phyloP scores from a whole-genome alignment of 2,113 vertebrate genomes.

The Gallinago paraguaiae region DNA sequence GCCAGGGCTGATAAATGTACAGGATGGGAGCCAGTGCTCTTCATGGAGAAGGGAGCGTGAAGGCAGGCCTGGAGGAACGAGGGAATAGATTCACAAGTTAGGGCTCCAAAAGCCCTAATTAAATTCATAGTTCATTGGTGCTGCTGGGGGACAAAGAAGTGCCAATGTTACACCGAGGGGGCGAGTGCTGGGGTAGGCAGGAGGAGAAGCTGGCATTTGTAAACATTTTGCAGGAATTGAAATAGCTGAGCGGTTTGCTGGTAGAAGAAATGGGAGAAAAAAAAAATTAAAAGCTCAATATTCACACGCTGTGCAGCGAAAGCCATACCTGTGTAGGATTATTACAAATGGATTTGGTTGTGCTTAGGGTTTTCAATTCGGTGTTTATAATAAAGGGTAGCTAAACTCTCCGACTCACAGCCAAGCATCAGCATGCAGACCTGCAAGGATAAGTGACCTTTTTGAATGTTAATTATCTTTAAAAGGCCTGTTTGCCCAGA shows the following conservation, averaged over 20 bases:
- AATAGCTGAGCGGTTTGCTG: neutral
- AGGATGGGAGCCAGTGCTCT: neutral
- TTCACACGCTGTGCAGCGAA: neutral
- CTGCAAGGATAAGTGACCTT: conserved; percentile 65
- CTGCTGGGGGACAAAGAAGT: neutral
- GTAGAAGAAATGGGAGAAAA: neutral
- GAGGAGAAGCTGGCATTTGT: neutral
- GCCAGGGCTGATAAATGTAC: neutral
- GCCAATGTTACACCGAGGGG: neutral
- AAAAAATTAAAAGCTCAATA: conserved; percentile 5
- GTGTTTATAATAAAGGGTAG: conserved; percentile 6
- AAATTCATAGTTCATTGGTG: neutral
- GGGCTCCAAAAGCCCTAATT: neutral
- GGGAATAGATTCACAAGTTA: neutral
- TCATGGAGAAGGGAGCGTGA: neutral
- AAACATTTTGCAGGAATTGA: neutral
- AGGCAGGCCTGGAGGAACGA: neutral
- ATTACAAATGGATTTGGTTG: conserved; percentile 17
- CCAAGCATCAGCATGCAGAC: conserved; percentile 53
- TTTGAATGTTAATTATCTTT: conserved; percentile 71
- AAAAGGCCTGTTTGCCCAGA: conserved; percentile 63
- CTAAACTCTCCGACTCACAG: neutral
- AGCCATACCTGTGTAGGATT: conserved; percentile 5
- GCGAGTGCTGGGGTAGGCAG: neutral
- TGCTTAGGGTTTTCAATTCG: neutral